Evolutionary conservation across 2,888 invertebrate species (phyloP).

Genomic region (Furcula furcula): DNA sequence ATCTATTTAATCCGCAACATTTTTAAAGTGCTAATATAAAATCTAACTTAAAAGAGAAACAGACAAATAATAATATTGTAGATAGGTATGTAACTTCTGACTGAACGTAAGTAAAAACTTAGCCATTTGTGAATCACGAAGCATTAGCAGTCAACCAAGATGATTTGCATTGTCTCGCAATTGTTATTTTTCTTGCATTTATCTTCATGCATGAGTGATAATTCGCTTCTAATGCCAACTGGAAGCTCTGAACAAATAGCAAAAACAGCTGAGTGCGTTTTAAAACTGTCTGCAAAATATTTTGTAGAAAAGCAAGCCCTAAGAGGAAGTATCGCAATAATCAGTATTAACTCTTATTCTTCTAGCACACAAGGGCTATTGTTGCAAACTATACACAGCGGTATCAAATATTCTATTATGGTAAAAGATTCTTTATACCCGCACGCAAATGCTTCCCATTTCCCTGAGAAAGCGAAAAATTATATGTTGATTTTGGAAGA

Average conservation of each 20-base stretch:
- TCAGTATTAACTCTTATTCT: constrained; percentile 70
- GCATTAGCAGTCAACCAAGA: constrained; percentile 27
- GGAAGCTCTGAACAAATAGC: constrained; percentile 59
- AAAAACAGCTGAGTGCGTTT: constrained; percentile 74
- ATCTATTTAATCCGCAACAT: neutral
- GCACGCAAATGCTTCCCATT: constrained; percentile 77
- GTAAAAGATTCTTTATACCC: constrained; percentile 74
- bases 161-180: constrained; percentile 27
- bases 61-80: neutral
- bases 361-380: constrained; percentile 65
- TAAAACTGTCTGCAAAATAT: constrained; percentile 77
- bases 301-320: constrained; percentile 75
- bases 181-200: constrained; percentile 38
- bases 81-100: neutral
- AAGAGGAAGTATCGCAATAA: constrained; percentile 76
- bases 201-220: constrained; percentile 46
- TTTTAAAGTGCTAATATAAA: too few species aligned
- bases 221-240: constrained; percentile 58
- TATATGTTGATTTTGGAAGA: constrained; percentile 78
- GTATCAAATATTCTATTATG: constrained; percentile 75
- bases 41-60: too few species aligned
- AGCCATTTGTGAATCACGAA: constrained; percentile 11
- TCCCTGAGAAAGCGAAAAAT: constrained; percentile 79
- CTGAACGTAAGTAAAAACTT: neutral
- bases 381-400: constrained; percentile 68